These are phyloP conservation scores for Meloe dianella DNA, from an alignment of 2,888 invertebrate species.

Conservation along the genomic window DNA sequence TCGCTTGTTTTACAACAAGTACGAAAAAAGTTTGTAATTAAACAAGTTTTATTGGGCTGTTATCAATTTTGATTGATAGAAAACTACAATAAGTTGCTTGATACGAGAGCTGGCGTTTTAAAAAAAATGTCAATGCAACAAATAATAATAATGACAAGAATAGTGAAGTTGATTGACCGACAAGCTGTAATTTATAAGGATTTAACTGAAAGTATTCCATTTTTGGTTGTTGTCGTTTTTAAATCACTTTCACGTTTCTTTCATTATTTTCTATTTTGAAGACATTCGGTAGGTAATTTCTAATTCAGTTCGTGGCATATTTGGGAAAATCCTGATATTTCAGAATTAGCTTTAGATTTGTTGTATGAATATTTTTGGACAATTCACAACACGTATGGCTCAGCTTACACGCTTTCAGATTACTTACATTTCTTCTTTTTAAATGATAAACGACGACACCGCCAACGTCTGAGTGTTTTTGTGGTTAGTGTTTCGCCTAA, in stretches of 20 bases:
- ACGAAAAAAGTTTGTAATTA: neutral
- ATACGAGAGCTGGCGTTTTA: neutral
- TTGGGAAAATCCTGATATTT: neutral
- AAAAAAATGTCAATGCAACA: neutral
- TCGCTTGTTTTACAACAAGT: neutral
- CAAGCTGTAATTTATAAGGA: constrained; percentile 11
- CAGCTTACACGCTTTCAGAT: no score
- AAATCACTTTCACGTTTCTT: neutral
- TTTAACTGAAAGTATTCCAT: neutral
- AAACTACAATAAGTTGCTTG: neutral
- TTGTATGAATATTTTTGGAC: no score
- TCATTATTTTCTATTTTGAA: neutral
- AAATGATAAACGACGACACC: constrained; percentile 24
- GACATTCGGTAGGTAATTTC: neutral
- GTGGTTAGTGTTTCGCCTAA: constrained; percentile 21
- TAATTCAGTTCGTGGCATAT: neutral
- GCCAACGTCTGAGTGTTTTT: constrained; percentile 23
- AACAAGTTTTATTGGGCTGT: neutral
- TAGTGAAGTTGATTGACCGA: constrained; percentile 18
- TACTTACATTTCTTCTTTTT: constrained; percentile 25
- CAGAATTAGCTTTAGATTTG: neutral
- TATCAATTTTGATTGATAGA: neutral
- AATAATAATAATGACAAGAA: constrained; percentile 12
- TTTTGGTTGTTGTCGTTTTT: neutral
- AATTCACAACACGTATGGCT: no score